phyloP scores from a whole-genome alignment of 2,888 invertebrate species.

The Euproctis similis region DNA sequence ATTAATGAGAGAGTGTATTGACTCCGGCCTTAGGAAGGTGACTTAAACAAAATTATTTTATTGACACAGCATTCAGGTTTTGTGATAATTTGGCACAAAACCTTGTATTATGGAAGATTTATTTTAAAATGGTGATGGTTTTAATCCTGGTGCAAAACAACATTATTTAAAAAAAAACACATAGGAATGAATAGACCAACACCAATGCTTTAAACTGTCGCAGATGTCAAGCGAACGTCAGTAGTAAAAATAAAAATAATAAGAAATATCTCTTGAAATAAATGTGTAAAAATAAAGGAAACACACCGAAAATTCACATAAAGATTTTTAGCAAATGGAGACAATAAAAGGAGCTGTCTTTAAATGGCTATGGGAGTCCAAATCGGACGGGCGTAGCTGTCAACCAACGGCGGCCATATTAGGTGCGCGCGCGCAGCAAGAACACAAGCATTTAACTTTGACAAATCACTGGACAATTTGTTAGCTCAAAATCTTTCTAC shows the following conservation, averaged over 20 bases:
- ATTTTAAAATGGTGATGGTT: too few relatives aligned
- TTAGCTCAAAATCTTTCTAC: conserved; percentile 37
- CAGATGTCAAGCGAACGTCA: neutral
- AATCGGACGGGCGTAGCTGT: conserved; percentile 44
- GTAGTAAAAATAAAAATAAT: neutral
- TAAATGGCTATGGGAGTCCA: conserved; percentile 40
- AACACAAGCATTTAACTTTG: conserved; percentile 56
- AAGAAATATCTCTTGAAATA: too few relatives aligned
- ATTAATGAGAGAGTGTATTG: conserved; percentile 38
- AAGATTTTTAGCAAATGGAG: conserved; percentile 35
- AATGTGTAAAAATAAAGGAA: conserved; percentile 18
- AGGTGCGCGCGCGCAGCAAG: conserved; percentile 50
- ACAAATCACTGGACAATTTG: conserved; percentile 71
- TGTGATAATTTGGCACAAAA: too few relatives aligned
- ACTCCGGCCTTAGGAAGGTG: too few relatives aligned
- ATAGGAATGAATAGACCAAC: too few relatives aligned
- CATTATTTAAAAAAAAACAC: too few relatives aligned
- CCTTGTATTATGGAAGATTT: too few relatives aligned
- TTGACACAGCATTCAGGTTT: too few relatives aligned
- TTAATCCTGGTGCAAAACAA: too few relatives aligned
- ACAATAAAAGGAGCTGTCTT: conserved; percentile 50
- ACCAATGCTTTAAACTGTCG: too few relatives aligned
- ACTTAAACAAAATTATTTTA: too few relatives aligned
- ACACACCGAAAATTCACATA: conserved; percentile 30
- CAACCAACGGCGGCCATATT: conserved; percentile 50